Percentiles rank a stretch among this genome's conserved stretches.
These are phyloP conservation scores for Tringa solitaria DNA, from an alignment of 2,113 vertebrate species.

Conservation along the genomic window DNA sequence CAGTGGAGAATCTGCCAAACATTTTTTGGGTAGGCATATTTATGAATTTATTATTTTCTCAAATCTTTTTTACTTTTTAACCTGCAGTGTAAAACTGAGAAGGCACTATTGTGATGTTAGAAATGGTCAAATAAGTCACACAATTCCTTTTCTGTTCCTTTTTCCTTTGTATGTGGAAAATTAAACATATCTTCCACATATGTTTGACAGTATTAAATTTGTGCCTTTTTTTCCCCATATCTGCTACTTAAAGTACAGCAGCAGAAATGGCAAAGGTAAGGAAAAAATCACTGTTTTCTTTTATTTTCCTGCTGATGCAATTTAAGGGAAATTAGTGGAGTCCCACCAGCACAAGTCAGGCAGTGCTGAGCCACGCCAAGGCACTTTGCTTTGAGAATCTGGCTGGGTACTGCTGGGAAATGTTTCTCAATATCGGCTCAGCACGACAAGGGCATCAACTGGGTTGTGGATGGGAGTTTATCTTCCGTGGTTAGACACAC, in stretches of 20 bases:
- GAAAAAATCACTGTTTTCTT: not conserved
- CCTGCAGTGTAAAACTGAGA: not conserved
- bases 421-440: not conserved
- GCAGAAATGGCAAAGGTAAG: not conserved
- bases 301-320: not conserved
- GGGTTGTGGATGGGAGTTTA: not conserved
- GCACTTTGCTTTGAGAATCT: not conserved
- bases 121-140: not conserved
- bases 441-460: not conserved
- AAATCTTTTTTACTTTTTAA: not conserved
- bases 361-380: rapidly evolving
- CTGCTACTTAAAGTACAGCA: not conserved
- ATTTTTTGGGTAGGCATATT: not conserved
- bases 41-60: not conserved
- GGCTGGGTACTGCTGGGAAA: not conserved
- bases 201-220: not conserved
- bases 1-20: not conserved
- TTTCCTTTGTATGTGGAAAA: not conserved
- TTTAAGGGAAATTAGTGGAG: not conserved
- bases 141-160: not conserved
- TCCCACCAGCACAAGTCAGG: not conserved
- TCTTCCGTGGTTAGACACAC: not conserved
- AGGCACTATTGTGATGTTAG: not conserved
- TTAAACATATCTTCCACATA: not conserved
- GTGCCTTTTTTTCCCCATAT: not conserved